Evolutionary conservation across 2,113 vertebrate species (phyloP), one percentile per base, ranked within the genome.

Genomic region (Python bivittatus): DNA sequence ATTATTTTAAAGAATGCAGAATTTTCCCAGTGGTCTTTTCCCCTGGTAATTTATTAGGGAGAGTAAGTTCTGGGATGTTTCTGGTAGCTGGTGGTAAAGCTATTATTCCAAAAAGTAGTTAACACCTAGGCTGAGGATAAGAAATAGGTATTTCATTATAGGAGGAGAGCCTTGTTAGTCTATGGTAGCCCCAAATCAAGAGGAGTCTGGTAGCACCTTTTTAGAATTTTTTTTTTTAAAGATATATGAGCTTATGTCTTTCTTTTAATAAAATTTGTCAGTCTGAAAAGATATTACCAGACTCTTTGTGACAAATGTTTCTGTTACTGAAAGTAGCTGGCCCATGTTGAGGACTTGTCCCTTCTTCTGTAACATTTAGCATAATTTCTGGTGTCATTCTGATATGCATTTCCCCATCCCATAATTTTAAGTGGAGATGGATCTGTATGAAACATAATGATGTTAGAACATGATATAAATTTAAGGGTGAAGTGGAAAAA

Each of bases 31-130:
- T 88, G 4, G 91, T 92, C 94, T 84, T 27, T 92, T 22, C 0
- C 83, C 79, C 72, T 42, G 15, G 48, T 22, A 61, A 48, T 10
- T 64, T 92, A 92, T 93, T 86, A 91, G 60, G 92, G 22, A 17
- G 86, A 1, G 5, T 92, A 94, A 11, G 27, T 90, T n/a, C 0
- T 8, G 13, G 84, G 95, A 93, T 93, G 95, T 93, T 94, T 11
- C 33, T 92, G 87, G 85, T 15, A 92, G 89, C 0, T 88, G 0
- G 94, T 48, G 8, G 4, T 0, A 0, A 91, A 48, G 48, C 25
- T 23, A 0, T 10, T 88, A 57, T 90, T 90, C 53, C 38, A 29
- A 57, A 12, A 90, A 5, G n/a, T 0, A 42, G 9, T 27, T 4
- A 9, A 42, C 12, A 56, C 2, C 15, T 9, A 54, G n/a, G 38